These are phyloP conservation scores for Andricus grossulariae DNA, from an alignment of 1,140 invertebrate genomes.

Conservation along the genomic window DNA sequence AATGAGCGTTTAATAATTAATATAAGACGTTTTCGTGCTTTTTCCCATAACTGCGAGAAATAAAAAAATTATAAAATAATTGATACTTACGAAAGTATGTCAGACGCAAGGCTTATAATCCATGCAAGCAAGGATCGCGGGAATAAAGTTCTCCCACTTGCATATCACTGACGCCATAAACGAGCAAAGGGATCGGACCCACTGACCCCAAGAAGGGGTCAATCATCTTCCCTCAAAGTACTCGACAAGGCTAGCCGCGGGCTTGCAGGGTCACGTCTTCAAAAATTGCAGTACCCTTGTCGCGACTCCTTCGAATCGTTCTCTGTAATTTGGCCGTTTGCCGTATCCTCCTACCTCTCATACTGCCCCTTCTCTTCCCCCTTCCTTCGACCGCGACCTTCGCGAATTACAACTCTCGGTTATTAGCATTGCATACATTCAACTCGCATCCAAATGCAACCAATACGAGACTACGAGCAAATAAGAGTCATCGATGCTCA, in stretches of 20 bases:
- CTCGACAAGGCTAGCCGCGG: conserved; percentile 49
- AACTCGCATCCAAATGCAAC: neutral
- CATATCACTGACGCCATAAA: conserved; percentile 21
- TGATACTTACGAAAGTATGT: neutral
- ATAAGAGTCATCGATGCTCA: no score
- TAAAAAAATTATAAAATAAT: no score
- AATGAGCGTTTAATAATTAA: no score
- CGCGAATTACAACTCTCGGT: conserved; percentile 48
- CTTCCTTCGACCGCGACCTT: conserved; percentile 50
- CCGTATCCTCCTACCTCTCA: conserved; percentile 32
- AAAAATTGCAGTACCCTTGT: conserved; percentile 58
- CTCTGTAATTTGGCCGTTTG: conserved; percentile 53
- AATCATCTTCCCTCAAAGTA: conserved; percentile 41
- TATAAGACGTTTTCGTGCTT: no score
- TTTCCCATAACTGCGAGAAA: no score
- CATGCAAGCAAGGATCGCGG: neutral
- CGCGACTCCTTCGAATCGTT: conserved; percentile 51
- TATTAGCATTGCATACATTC: conserved; percentile 38
- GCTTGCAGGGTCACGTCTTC: conserved; percentile 51
- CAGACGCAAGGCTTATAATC: neutral
- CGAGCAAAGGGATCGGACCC: neutral
- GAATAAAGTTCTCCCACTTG: conserved; percentile 7
- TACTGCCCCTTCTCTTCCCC: neutral
- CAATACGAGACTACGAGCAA: no score
- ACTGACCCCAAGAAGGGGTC: conserved; percentile 35